These are phyloP conservation scores for Spodoptera exigua DNA, from an alignment of 2,888 invertebrate species.

Conservation along the genomic window DNA sequence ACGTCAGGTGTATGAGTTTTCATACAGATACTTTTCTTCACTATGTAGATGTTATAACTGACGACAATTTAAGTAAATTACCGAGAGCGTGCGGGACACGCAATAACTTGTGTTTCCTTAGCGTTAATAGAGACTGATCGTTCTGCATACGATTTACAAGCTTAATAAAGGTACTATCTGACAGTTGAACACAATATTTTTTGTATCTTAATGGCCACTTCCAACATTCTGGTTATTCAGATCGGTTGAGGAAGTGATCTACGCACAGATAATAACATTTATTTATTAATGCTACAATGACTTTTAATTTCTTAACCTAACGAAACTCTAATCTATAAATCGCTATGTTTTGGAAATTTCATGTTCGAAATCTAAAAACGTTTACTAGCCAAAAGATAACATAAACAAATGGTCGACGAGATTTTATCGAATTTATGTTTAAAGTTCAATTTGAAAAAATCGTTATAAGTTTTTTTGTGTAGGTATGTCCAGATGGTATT, in stretches of 20 bases:
- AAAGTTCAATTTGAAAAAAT: conserved; percentile 23
- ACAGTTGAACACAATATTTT: conserved; percentile 4
- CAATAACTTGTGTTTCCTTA: conserved; percentile 25
- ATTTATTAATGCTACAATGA: neutral
- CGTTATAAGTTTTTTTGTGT: conserved; percentile 34
- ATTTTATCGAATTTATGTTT: conserved; percentile 24
- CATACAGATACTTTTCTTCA: too few relatives aligned
- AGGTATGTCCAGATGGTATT: conserved; percentile 34
- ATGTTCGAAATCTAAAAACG: neutral
- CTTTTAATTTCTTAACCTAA: neutral
- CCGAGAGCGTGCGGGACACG: conserved; percentile 27
- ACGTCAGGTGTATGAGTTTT: too few relatives aligned
- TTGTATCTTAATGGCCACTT: neutral
- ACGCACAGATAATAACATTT: neutral
- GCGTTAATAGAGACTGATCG: conserved; percentile 21
- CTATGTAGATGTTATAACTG: conserved; percentile 15
- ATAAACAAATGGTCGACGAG: conserved; percentile 21
- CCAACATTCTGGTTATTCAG: neutral
- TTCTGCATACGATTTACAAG: conserved; percentile 31
- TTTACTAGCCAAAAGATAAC: conserved; percentile 4
- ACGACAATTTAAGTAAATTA: conserved; percentile 23
- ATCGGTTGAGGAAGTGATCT: neutral
- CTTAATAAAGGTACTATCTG: neutral
- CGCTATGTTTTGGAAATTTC: neutral
- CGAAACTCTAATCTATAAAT: neutral